Evolutionary conservation across 2,113 vertebrate species (phyloP), one percentile per base, ranked within the genome.

Genomic region (Ellobius talpinus): DNA sequence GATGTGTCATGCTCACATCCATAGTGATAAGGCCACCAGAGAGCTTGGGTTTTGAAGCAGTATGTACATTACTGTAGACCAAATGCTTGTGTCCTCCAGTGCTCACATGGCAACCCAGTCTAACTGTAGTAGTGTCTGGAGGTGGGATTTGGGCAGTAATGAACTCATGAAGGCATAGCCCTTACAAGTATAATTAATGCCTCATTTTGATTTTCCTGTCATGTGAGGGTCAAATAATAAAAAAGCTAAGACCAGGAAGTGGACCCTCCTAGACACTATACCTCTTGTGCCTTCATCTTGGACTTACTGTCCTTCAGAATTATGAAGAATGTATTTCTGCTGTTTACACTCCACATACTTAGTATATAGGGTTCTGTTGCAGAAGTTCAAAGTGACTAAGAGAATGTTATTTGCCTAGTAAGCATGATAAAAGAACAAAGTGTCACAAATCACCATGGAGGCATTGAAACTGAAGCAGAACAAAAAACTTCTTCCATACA

Each of bases 401-500:
- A 76, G 45, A 42, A 47, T 4, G 7, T 66, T 29, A 65, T 24
- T 89, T 77, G 61, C 73, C n/a, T 50, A 10, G n/a, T 21, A 68
- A 95, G 36, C 45, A 39, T 23, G 52, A 91, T 42, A 45, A 79
- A 33, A 52, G 52, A 52, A 52, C 13, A 52, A 52, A 52, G 52
- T 52, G 52, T 52, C 52, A 52, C 52, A 52, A 13, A 52, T 52
- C 52, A 52, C 52, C 0, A 13, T 1, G 1, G 55, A 55, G 55
- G 1, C 55, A 55, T 55, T 78, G 13, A 79, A 79, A 92, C 31
- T 77, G 47, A 47, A 78, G 36, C 4, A 78, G 24, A 68, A 73
- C 63, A 61, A 91, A 61, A 91, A 79, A 86, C 70, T 81, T 79
- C 45, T 50, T 96, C 79, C 65, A 89, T 33, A 77, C 16, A 31